Evolutionary conservation across 1,140 invertebrate species (phyloP), one percentile per base, ranked within the genome.

Genomic region (Microplitis mediator): DNA sequence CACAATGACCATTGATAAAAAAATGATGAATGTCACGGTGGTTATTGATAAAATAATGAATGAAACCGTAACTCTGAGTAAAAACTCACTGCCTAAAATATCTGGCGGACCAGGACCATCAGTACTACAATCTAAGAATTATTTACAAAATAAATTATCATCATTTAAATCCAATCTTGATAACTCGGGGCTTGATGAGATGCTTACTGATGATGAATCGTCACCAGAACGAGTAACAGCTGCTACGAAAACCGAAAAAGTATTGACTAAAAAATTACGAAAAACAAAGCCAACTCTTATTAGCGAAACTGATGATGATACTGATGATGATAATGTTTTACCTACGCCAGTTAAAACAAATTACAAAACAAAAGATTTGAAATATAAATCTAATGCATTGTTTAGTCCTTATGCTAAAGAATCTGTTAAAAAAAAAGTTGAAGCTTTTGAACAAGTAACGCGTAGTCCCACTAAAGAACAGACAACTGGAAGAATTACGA

Each of bases 361-460:
- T 34, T 39, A 14, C 4, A 64, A 56, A 35, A 35, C 36, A 23
- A 63, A 52, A 63, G 65, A 76, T 16, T 9, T 63, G 8, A 75
- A 71, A 13, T 82, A 80, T n/a, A 87, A 86, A 54, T 69, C 74
- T 4, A 79, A 76, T 34, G 79, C 73, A 8, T 71, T 86, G 4
- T 88, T 86, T 52, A 91, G 89, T 85, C 90, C 90, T 3, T 90
- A 88, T 67, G 81, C 86, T 3, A 89, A 89, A 64, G 90, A 90
- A 72, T 90, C 90, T 0, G 88, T 91, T 23, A 91, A 90, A 74
- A 89, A 90, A 77, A 86, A 89, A 23, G 90, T 91, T 0, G 88
- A 91, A 74, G 90, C 90, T 2, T 91, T 91, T 74, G 90, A 91
- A 73, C 89, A 90, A 75, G 85, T 76, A 11, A 79, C 67, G 23